Evolutionary conservation across 2,113 vertebrate species (phyloP).

Genomic region (Atlantisia rogersi): DNA sequence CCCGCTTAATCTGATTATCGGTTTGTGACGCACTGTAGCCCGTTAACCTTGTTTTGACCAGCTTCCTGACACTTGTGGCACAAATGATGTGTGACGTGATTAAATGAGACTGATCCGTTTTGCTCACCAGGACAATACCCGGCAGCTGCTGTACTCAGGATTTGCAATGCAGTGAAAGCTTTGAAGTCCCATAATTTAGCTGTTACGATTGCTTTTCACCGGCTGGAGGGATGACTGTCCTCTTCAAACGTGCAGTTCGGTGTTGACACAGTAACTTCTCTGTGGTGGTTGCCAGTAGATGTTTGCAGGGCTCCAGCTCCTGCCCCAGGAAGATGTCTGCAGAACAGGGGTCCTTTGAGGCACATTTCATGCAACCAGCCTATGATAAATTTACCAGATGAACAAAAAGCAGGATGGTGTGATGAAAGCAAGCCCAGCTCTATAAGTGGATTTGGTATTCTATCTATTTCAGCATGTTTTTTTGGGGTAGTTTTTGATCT

Average conservation of each 20-base stretch:
- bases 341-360: not conserved
- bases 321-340: fast-evolving
- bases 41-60: constrained; percentile 40
- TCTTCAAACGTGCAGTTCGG: not conserved
- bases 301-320: not conserved
- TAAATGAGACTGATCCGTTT: constrained; percentile 35
- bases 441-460: not conserved
- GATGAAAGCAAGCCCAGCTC: not conserved
- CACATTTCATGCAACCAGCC: not conserved
- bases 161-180: not conserved
- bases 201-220: not conserved
- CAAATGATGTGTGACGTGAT: constrained; percentile 24
- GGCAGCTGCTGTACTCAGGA: not conserved
- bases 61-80: constrained; percentile 32
- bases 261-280: not conserved
- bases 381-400: not conserved
- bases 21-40: not conserved
- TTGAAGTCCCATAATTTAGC: constrained; percentile 17
- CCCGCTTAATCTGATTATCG: not conserved
- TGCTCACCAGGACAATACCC: not conserved
- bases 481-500: not conserved
- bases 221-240: not conserved
- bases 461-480: not conserved
- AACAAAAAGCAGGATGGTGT: not conserved
- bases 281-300: not conserved